A percentile compares a stretch with the other conserved stretches of the same genome.
phyloP scores from a whole-genome alignment of 2,113 vertebrate genomes.

The Lophochroa leadbeateri region DNA sequence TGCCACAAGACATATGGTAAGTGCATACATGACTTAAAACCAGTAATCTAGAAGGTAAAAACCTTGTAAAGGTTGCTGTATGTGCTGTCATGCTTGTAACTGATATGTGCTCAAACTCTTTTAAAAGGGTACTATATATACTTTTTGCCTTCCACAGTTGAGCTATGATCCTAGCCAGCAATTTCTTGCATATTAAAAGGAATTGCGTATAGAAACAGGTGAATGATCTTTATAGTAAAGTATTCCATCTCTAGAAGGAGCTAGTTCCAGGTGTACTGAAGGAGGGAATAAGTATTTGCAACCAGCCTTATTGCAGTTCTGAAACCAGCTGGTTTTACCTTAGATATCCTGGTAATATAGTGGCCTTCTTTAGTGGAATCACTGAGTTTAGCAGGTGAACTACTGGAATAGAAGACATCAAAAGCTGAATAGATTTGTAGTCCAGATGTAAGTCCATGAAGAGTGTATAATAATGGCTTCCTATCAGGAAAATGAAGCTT shows the following conservation, averaged over 20 bases:
- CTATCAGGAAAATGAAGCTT: not conserved
- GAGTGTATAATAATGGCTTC: not conserved
- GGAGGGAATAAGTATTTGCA: not conserved
- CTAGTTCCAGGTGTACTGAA: not conserved
- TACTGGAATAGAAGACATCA: not conserved
- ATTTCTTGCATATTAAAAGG: not conserved
- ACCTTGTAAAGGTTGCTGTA: not conserved
- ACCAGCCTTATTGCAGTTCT: not conserved
- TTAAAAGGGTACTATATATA: not conserved
- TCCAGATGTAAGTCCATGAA: not conserved
- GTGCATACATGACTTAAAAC: not conserved
- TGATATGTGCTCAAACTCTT: not conserved
- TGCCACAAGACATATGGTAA: conserved; percentile 85
- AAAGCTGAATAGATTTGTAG: not conserved
- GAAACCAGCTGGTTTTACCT: not conserved
- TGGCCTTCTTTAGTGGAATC: not conserved
- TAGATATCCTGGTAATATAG: not conserved
- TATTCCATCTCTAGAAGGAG: not conserved
- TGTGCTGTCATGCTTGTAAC: not conserved
- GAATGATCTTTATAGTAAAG: not conserved
- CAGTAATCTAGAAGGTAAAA: not conserved
- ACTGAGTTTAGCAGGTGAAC: not conserved
- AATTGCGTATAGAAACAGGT: not conserved
- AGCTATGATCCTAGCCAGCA: not conserved
- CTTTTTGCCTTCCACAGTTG: not conserved